These are phyloP conservation scores for Idris sp. DNA, from an alignment of 1,140 invertebrate genomes.

Conservation along the genomic window DNA sequence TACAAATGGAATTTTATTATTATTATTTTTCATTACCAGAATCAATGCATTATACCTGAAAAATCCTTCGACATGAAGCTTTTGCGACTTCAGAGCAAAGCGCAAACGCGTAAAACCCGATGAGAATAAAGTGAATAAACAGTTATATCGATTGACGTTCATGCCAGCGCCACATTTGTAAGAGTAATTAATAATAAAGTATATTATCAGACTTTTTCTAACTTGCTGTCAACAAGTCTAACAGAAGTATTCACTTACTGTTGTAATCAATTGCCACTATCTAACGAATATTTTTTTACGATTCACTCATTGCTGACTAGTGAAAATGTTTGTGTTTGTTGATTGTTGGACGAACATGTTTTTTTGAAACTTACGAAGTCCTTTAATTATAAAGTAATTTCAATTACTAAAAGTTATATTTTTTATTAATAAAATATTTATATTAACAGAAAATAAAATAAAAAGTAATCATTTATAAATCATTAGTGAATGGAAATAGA, in stretches of 20 bases:
- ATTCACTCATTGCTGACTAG: too few species aligned
- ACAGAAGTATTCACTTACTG: constrained; percentile 3
- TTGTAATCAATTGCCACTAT: constrained; percentile 15
- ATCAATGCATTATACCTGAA: too few species aligned
- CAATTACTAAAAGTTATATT: too few species aligned
- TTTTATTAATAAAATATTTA: too few species aligned
- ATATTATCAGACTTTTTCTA: constrained; percentile 33
- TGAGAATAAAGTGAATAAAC: constrained; percentile 47
- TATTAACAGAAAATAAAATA: background rate
- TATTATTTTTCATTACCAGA: too few species aligned
- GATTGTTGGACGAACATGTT: background rate
- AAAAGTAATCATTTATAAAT: constrained; percentile 2
- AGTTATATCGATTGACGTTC: constrained; percentile 36
- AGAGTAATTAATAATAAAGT: constrained; percentile 47
- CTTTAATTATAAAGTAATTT: too few species aligned
- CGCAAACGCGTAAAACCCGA: constrained; percentile 39
- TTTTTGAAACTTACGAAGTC: too few species aligned
- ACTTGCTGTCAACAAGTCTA: constrained; percentile 8
- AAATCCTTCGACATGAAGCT: background rate
- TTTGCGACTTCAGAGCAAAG: background rate
- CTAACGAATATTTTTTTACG: too few species aligned
- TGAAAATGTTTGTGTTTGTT: too few species aligned
- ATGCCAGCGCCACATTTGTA: constrained; percentile 31
- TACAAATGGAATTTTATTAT: too few species aligned
- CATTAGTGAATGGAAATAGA: background rate